Conservation (phyloP, 30 jellyfish, hydroid and myxozoan species). For the Rhopilema esculentum region DNA sequence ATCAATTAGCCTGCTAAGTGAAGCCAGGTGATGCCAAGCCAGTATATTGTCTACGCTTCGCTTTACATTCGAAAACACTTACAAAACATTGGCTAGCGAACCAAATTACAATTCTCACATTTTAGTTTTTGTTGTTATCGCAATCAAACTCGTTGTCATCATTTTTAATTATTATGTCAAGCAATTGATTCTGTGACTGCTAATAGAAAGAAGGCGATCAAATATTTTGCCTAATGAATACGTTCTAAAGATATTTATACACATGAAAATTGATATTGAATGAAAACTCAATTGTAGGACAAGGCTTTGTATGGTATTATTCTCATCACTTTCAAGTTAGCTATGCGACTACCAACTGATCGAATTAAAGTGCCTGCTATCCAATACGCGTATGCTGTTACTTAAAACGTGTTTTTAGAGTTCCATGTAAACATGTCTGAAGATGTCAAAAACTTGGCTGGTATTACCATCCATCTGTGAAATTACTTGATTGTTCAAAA, state of each 20-base stretch:
- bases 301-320: background rate
- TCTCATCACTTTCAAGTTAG: background rate
- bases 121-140: constrained; percentile 1
- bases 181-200: constrained; percentile 13
- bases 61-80: background rate
- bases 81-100: constrained; percentile 2
- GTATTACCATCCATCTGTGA: constrained; percentile 56
- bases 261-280: background rate
- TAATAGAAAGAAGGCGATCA: constrained; percentile 12
- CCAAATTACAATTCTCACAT: constrained; percentile 15
- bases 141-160: constrained; percentile 7
- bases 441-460: constrained; percentile 34
- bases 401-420: background rate
- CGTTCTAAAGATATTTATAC: background rate
- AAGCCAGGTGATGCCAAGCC: constrained; percentile 15
- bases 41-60: constrained; percentile 1
- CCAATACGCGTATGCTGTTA: background rate
- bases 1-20: background rate
- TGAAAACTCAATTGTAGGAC: background rate
- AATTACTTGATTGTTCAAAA: constrained; percentile 11
- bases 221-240: background rate
- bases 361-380: background rate
- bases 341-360: background rate
- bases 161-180: background rate
- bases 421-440: background rate